Conservation (phyloP, 2,888 invertebrate genomes). For the Cantharis lateralis region DNA sequence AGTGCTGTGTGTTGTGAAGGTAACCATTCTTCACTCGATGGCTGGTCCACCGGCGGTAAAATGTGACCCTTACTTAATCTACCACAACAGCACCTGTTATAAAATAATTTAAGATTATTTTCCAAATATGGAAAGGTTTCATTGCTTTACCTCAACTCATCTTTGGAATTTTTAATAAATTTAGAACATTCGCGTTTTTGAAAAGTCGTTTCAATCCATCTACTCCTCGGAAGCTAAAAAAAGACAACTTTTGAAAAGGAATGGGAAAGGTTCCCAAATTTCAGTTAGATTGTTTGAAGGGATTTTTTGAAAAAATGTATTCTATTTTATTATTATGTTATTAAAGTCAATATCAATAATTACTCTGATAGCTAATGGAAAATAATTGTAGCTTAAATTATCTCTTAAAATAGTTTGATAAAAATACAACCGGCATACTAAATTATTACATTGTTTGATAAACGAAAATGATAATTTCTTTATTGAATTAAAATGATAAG, state of each 20-base stretch:
- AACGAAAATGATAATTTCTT: not conserved
- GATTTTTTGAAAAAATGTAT: too few relatives aligned
- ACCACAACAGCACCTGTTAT: slow-evolving; percentile 88
- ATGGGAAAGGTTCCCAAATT: too few relatives aligned
- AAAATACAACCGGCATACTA: not conserved
- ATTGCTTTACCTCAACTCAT: not conserved
- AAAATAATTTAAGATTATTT: slow-evolving; percentile 17
- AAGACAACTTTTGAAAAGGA: too few relatives aligned
- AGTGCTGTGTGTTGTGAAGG: slow-evolving; percentile 85
- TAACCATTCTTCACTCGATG: slow-evolving; percentile 77
- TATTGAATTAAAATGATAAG: not conserved
- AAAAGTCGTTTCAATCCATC: not conserved
- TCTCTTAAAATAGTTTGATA: not conserved
- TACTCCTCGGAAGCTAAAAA: not conserved
- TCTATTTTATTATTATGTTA: too few relatives aligned
- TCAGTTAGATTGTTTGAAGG: too few relatives aligned
- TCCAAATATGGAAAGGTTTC: not conserved
- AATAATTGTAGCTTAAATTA: not conserved
- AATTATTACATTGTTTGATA: not conserved
- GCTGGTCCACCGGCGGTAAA: slow-evolving; percentile 52
- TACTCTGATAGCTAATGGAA: not conserved
- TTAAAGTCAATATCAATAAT: not conserved
- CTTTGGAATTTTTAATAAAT: not conserved
- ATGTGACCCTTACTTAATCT: slow-evolving; percentile 70
- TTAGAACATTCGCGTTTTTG: not conserved